Evolutionary conservation across 2,797 vertebrate species (phyloP), one percentile per base, ranked within the genome.

Genomic region (Lutra lutra): DNA sequence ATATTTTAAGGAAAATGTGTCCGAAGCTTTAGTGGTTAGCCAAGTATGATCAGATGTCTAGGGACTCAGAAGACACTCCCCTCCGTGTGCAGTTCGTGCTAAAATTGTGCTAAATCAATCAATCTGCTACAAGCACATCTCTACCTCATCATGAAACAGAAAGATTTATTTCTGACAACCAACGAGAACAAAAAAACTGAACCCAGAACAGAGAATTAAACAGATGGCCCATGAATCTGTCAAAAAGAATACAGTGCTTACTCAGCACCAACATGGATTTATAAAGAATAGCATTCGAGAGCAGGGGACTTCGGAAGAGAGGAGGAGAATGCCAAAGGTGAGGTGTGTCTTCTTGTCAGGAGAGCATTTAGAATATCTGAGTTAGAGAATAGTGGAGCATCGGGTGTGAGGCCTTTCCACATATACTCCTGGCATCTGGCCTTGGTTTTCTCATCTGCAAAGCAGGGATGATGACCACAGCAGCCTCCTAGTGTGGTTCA

Each of bases 111-210:
- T 78, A 79, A 85, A 15, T 84, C 62, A 92, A 75, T 66, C 48
- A 77, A 77, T 58, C 25, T 60, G 60, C 73, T 91, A 62, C 73
- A 92, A 94, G 60, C 62, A 91, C 72, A 73, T 78, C 51, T 85
- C 66, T 66, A 1, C 88, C 11, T 32, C 18, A 29, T 95, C 14
- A 20, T 27, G 70, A 89, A 89, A 68, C 66, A 70, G 29, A 70
- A 84, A 95, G 15, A 72, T 66, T 93, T 95, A 84, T 88, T 96
- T 86, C 70, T 92, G 85, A 80, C 54, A 29, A 77, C 40, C 15
- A 17, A 75, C 25, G 18, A 32, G 27, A 48, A 77, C 43, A 43
- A 62, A 88, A 88, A 43, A 27, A 32, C 56, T 96, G 40, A 62
- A 25, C 72, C 46, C 38, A 62, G 40, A 83, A 72, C 66, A 93